A percentile compares a stretch with the other conserved stretches of the same genome.
Evolutionary conservation across 2,888 invertebrate genomes (phyloP).

Genomic region (Heliconius ismenius): DNA sequence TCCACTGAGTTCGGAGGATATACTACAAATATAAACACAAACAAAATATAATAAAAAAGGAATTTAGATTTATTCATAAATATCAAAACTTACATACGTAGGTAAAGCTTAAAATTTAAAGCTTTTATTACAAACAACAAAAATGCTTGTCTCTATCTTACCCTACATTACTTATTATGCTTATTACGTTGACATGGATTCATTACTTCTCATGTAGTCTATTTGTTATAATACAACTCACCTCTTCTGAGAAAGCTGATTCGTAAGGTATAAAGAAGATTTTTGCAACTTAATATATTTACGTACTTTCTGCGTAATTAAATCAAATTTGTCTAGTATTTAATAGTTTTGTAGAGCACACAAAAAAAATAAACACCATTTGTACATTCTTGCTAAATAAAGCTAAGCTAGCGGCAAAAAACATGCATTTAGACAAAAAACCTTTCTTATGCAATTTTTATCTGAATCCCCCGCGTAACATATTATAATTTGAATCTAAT

Average conservation of each 20-base stretch:
- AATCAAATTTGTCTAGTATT: not conserved
- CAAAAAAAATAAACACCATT: no score
- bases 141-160: not conserved
- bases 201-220: not conserved
- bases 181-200: slow-evolving; percentile 13
- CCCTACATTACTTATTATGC: slow-evolving; percentile 6
- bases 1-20: no score
- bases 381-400: no score
- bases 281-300: not conserved
- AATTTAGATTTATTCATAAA: no score
- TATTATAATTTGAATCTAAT: not conserved
- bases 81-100: not conserved
- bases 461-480: not conserved
- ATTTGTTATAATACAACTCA: not conserved
- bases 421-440: not conserved
- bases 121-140: slow-evolving; percentile 11
- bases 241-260: not conserved
- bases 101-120: not conserved
- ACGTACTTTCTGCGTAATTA: not conserved
- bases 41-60: no score
- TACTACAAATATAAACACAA: no score
- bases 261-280: not conserved
- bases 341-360: no score
- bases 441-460: not conserved
- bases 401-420: no score